Conservation (phyloP, 1,140 invertebrate species). For the Anoplophora glabripennis region DNA sequence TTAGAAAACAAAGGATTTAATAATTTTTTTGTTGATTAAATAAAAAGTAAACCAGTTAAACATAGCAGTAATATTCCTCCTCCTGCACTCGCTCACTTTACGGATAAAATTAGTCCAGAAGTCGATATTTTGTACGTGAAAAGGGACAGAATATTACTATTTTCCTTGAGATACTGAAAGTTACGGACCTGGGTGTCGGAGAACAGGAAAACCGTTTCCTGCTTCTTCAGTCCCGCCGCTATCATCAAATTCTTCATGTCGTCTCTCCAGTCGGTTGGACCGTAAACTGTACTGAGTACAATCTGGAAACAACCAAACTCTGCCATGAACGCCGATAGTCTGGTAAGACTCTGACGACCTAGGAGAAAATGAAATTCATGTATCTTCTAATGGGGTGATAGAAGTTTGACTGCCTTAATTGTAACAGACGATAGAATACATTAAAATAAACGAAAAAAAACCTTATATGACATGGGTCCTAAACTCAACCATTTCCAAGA, state of each 20-base stretch:
- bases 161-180: neutral
- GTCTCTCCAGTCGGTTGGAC: constrained; percentile 60
- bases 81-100: too few species aligned
- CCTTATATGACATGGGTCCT: too few species aligned
- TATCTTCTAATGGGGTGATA: neutral
- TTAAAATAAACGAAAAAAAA: too few species aligned
- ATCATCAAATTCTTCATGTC: constrained; percentile 63
- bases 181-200: constrained; percentile 60
- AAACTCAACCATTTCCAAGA: too few species aligned
- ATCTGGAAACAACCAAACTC: constrained; percentile 61
- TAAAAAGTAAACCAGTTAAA: too few species aligned
- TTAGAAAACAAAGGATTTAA: neutral
- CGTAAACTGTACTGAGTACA: constrained; percentile 52
- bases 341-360: constrained; percentile 65
- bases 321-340: constrained; percentile 60
- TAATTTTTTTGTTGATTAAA: neutral
- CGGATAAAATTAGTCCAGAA: too few species aligned
- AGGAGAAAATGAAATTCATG: neutral
- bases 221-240: constrained; percentile 54
- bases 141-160: too few species aligned
- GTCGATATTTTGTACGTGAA: too few species aligned
- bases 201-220: constrained; percentile 65
- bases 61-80: too few species aligned
- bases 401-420: too few species aligned
- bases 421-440: too few species aligned